These are phyloP conservation scores for Nematostella vectensis DNA, from an alignment of 92 coral and sea anemone genomes.

Conservation along the genomic window DNA sequence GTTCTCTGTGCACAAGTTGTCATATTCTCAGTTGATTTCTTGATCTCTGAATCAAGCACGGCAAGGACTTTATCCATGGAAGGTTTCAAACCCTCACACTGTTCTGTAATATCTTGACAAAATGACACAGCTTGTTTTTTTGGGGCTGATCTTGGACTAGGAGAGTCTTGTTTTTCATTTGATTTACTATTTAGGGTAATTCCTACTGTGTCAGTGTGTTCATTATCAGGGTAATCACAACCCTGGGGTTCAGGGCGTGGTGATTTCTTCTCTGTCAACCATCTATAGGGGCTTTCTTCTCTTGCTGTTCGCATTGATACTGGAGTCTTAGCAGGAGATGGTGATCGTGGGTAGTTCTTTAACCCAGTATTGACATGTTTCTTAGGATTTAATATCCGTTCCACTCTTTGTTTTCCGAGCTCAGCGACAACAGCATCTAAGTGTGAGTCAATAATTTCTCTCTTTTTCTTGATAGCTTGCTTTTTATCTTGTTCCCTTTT, in stretches of 20 bases:
- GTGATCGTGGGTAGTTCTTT: slow-evolving; percentile 23
- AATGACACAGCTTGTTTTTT: slow-evolving; percentile 16
- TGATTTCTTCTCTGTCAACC: slow-evolving; percentile 23
- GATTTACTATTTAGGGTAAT: not conserved
- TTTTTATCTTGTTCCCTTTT: slow-evolving; percentile 65
- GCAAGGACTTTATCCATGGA: slow-evolving; percentile 60
- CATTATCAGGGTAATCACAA: slow-evolving; percentile 50
- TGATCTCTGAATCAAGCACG: slow-evolving; percentile 51
- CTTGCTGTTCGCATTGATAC: not conserved
- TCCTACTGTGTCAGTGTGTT: slow-evolving; percentile 9
- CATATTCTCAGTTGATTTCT: slow-evolving; percentile 16
- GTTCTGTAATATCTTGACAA: slow-evolving; percentile 34
- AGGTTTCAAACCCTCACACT: slow-evolving; percentile 48
- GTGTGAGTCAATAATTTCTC: slow-evolving; percentile 70
- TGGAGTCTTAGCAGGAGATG: slow-evolving; percentile 6
- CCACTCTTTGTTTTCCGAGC: slow-evolving; percentile 72
- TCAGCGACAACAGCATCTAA: slow-evolving; percentile 58
- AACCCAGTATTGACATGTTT: slow-evolving; percentile 72
- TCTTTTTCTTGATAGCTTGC: slow-evolving; percentile 36
- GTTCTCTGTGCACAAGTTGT: slow-evolving; percentile 8
- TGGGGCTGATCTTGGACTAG: not conserved
- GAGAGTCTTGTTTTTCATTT: not conserved
- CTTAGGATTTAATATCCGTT: slow-evolving; percentile 44
- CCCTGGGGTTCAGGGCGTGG: slow-evolving; percentile 83
- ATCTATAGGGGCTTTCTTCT: slow-evolving; percentile 31